Percentiles rank a stretch among this genome's conserved stretches.
Conservation (phyloP, 2,888 invertebrate genomes). For the Polymixis flavicincta region DNA sequence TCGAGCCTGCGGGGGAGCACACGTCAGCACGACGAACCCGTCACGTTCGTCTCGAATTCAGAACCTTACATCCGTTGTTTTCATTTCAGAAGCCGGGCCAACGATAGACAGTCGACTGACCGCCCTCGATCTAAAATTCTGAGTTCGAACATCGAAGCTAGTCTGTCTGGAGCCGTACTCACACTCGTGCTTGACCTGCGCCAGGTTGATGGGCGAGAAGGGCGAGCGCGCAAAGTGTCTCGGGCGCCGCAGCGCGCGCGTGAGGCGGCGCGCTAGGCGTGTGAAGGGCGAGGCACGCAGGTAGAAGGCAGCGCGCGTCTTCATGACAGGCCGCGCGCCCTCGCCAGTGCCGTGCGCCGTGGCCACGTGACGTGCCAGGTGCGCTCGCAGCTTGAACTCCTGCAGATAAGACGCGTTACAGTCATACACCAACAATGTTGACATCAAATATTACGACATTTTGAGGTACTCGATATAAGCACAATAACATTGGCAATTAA, state of each 20-base stretch:
- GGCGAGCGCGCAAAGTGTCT: slow-evolving; percentile 97
- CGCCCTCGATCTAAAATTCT: not conserved
- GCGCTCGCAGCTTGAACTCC: slow-evolving; percentile 98
- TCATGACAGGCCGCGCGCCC: slow-evolving; percentile 97
- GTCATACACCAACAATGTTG: not conserved
- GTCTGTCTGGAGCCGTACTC: slow-evolving; percentile 75
- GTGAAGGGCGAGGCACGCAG: slow-evolving; percentile 97
- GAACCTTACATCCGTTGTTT: not conserved
- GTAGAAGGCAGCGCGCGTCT: slow-evolving; percentile 99
- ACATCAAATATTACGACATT: not conserved
- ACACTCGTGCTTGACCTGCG: slow-evolving; percentile 97
- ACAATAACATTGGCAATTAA: not conserved
- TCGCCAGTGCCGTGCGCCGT: slow-evolving; percentile 95
- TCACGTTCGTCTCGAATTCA: too few relatives aligned
- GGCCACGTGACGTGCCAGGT: slow-evolving; percentile 97
- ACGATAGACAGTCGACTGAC: not conserved
- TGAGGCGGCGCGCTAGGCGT: slow-evolving; percentile 96
- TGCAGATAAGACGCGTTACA: slow-evolving; percentile 57
- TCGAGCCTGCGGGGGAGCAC: slow-evolving; percentile 82
- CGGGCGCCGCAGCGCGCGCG: slow-evolving; percentile 95
- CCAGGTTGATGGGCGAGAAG: slow-evolving; percentile 94
- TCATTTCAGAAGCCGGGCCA: not conserved
- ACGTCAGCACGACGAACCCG: not conserved
- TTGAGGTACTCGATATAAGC: not conserved
- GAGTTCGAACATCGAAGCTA: not conserved